A percentile compares a stretch with the other conserved stretches of the same genome.
phyloP scores from a whole-genome alignment of 2,888 invertebrate genomes.

The Pyrocoelia pectoralis region DNA sequence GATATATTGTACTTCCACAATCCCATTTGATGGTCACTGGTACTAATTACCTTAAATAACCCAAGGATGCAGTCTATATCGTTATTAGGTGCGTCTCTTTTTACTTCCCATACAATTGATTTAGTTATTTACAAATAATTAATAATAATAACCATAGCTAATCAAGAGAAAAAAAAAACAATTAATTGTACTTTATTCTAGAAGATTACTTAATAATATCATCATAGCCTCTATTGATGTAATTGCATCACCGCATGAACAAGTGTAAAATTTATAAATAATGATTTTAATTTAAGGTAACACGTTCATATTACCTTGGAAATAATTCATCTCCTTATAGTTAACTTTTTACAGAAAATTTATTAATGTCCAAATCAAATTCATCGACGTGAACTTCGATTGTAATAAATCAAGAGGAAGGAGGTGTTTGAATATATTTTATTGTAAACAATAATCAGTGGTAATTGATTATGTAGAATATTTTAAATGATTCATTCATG shows the following conservation, averaged over 20 bases:
- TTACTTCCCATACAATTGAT: constrained; percentile 13
- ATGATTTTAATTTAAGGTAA: constrained; percentile 32
- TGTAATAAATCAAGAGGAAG: background rate
- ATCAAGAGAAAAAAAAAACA: constrained; percentile 17
- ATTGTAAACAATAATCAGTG: background rate
- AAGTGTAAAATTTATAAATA: constrained; percentile 34
- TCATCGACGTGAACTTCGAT: background rate
- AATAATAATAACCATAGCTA: constrained; percentile 26
- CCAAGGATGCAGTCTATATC: constrained; percentile 8
- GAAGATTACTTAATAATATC: constrained; percentile 33
- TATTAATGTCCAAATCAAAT: constrained; percentile 23
- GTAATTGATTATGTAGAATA: background rate
- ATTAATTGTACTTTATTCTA: constrained; percentile 24
- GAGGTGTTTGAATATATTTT: background rate
- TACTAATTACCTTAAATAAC: constrained; percentile 12
- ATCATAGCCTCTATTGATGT: constrained; percentile 27
- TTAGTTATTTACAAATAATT: constrained; percentile 20
- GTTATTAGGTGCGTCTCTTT: constrained; percentile 7
- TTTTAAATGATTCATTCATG: constrained; percentile 10
- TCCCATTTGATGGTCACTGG: constrained; percentile 9
- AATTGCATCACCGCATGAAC: constrained; percentile 29
- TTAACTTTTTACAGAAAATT: constrained; percentile 18
- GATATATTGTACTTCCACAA: constrained; percentile 1
- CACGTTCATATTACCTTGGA: constrained; percentile 24
- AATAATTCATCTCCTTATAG: constrained; percentile 23